Conservation (phyloP, 2,113 vertebrate genomes). For the Pachypanchax playfairii region DNA sequence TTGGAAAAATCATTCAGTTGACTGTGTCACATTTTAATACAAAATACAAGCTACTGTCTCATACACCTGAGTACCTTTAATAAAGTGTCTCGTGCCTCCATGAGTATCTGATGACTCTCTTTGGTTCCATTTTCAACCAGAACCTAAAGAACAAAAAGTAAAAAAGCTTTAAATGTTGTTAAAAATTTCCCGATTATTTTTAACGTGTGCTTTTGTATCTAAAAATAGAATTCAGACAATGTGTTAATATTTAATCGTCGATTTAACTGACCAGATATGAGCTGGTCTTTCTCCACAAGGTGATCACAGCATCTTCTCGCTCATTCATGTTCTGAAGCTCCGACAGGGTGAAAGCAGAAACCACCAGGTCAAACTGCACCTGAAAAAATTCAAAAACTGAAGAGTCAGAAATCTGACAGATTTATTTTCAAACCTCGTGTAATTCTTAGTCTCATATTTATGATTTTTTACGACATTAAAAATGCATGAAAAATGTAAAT, state of each 20-base stretch:
- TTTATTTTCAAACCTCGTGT: no score
- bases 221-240: neutral
- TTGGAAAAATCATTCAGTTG: neutral
- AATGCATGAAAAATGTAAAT: no score
- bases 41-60: neutral
- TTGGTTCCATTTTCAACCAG: slow-evolving; percentile 90
- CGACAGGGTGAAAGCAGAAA: slow-evolving; percentile 85
- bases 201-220: neutral
- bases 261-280: slow-evolving; percentile 82
- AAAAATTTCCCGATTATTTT: no score
- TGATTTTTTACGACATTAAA: no score
- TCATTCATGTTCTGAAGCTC: slow-evolving; percentile 78
- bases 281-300: slow-evolving; percentile 88
- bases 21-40: neutral
- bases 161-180: neutral
- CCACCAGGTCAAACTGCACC: slow-evolving; percentile 87
- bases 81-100: slow-evolving; percentile 86
- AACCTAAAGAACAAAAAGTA: slow-evolving; percentile 68
- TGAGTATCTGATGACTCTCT: slow-evolving; percentile 86
- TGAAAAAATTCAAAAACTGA: slow-evolving; percentile 53
- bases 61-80: slow-evolving; percentile 69
- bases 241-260: neutral
- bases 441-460: no score
- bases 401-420: neutral
- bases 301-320: slow-evolving; percentile 70